Evolutionary conservation across 2,888 invertebrate species (phyloP).

Genomic region (Adelognathus sp.): DNA sequence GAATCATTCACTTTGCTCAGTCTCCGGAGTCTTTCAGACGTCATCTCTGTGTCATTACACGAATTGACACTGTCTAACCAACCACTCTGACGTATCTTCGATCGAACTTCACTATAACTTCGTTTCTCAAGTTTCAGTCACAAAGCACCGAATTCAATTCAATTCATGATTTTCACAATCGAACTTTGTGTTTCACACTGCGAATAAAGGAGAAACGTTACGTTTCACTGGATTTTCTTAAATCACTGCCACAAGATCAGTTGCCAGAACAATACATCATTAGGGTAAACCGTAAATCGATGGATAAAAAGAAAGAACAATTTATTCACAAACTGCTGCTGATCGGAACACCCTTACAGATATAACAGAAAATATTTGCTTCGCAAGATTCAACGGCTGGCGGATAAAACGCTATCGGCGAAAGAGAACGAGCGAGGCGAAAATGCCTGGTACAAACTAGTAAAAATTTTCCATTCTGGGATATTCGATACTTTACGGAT

Average conservation of each 20-base stretch:
- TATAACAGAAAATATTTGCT: not conserved
- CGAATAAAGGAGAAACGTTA: no score
- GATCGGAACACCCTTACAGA: no score
- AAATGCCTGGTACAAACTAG: constrained; percentile 31
- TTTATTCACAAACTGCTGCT: no score
- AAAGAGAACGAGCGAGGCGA: not conserved
- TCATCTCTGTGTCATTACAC: constrained; percentile 44
- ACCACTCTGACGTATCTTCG: not conserved
- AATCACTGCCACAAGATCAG: no score
- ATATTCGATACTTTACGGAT: constrained; percentile 41
- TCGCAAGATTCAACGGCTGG: not conserved
- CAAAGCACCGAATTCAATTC: not conserved
- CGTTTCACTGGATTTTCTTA: no score
- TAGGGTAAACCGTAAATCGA: no score
- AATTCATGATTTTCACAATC: no score
- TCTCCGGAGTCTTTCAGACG: constrained; percentile 1
- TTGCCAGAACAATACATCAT: no score
- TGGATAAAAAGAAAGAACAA: no score
- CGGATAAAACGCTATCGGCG: not conserved
- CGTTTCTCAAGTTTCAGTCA: not conserved
- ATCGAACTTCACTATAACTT: not conserved
- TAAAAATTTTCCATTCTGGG: constrained; percentile 35
- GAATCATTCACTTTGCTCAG: not conserved
- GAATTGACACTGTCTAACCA: no score
- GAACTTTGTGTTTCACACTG: not conserved